Base-by-base conservation (phyloP, 2,797 vertebrate genomes). In the Hoplostethus mediterraneus region DNA sequence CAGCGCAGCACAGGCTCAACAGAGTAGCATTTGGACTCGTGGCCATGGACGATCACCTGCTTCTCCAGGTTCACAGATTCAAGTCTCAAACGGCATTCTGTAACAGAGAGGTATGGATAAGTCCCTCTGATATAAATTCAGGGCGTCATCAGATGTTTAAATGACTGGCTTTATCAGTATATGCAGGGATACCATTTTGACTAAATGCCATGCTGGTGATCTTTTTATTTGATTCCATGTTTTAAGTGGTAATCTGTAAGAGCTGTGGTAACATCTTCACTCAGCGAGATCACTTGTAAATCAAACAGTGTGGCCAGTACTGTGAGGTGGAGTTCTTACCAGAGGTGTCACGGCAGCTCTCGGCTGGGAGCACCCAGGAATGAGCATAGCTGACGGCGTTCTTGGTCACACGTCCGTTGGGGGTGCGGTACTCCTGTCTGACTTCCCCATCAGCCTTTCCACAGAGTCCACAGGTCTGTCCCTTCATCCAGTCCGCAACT, bases 391-490 rank as follows among this genome's bases (percentile, higher is more conserved):
- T 96, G 67, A 80, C 81, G 59, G 92, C 70, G 52, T 92, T 90
- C 82, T 92, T 92, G 65, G 90, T 84, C 73, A 91, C 2, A 25
- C 90, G 90, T 45, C 90, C 77, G 36, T 87, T 95, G 31, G 95
- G 95, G 14, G 80, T 95, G 52, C 75, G 80, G 56, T 88, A 96
- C 72, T 96, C 95, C 65, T 93, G 87, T 82, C 84, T 89, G 47
- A 83, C 56, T 85, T 97, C 95, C 36, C 94, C 95, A 14, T 96
- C 93, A 2, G 92, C 94, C 53, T 83, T 95, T 88, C 95, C 96
- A 86, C 95, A 96, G 45, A 96, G 76, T 62, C 95, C 95, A 76
- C 94, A 95, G 0, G 93, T 95, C 90, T 95, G 85, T 65, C 95
- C 95, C 86, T 78, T 90, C 96, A 97, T 96, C 94, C 93, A 94